Base-by-base conservation (phyloP, 2,113 vertebrate species). In the Rhipidura dahli region DNA sequence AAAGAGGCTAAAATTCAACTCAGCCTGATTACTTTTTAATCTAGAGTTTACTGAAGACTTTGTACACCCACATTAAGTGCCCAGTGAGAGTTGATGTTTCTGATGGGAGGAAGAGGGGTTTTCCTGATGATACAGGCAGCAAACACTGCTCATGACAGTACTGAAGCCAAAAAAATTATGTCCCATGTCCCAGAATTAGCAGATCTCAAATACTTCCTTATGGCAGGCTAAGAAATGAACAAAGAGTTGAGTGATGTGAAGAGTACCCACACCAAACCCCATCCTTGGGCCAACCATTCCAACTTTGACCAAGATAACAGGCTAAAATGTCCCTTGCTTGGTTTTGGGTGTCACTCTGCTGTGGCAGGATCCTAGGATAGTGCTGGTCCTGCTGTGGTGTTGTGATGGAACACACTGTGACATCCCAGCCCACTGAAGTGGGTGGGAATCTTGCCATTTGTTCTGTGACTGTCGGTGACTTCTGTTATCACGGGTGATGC, bases 401-500 rank as follows among this genome's bases (percentile, higher is more conserved):
- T 92, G 64, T 2, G 5, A 5, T 57, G 42, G n/a, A 44, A 23
- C 10, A 45, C 0, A 0, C 59, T 70, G 8, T 82, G 86, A 90
- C 83, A 80, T 91, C 26, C 45, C 73, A 91, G 65, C 69, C 49
- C 61, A 28, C 54, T 2, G 1, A 59, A 77, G 39, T 53, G n/a
- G 54, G 18, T 59, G 63, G 59, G 63, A 90, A 51, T 88, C n/a
- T 44, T 86, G 64, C 15, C 11, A 30, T 75, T 92, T 88, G 54
- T 72, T 63, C 51, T 66, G 8, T 22, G 54, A 37, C 65, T 81
- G 21, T 77, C 82, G 51, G 45, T 66, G 83, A 75, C 49, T 77
- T 77, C 51, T 94, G 64, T 83, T 93, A 78, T 87, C 93, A 0
- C 60, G 53, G 40, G 26, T 97, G 96, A 64, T 81, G 96, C 85